Evolutionary conservation across 2,888 invertebrate genomes (phyloP).

Genomic region (Morpho helenor): DNA sequence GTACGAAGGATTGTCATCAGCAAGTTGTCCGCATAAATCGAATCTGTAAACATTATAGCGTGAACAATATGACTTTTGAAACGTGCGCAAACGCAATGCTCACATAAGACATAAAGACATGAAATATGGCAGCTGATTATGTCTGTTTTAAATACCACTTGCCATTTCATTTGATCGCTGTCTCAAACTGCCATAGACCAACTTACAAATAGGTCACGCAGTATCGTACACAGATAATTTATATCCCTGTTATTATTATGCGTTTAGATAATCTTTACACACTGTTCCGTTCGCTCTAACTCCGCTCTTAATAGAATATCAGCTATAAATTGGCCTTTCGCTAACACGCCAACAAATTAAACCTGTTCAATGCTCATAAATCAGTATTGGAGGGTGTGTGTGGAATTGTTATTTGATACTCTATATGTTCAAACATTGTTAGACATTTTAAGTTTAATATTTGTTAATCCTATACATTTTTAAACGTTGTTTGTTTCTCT

Average conservation of each 20-base stretch:
- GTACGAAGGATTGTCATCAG: too few relatives aligned
- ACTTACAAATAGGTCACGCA: slow-evolving; percentile 8
- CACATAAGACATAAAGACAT: too few relatives aligned
- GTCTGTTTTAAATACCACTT: slow-evolving; percentile 1
- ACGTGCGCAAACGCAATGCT: too few relatives aligned
- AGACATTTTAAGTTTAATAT: not conserved
- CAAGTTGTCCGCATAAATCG: too few relatives aligned
- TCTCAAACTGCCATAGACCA: slow-evolving; percentile 4
- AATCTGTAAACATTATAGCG: too few relatives aligned
- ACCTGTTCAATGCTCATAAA: slow-evolving; percentile 15
- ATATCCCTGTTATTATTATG: slow-evolving; percentile 10
- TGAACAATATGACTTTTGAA: too few relatives aligned
- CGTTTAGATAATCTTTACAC: slow-evolving; percentile 16
- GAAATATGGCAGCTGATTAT: too few relatives aligned
- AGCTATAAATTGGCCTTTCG: slow-evolving; percentile 16
- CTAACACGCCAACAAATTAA: slow-evolving; percentile 15
- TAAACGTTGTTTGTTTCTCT: too few relatives aligned
- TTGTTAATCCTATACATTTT: too few relatives aligned
- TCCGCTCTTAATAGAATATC: slow-evolving; percentile 12
- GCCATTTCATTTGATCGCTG: not conserved
- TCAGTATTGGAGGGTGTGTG: slow-evolving; percentile 14
- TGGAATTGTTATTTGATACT: slow-evolving; percentile 9
- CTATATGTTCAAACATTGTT: slow-evolving; percentile 6
- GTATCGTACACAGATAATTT: slow-evolving; percentile 6
- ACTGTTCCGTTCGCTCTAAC: slow-evolving; percentile 4